Percentiles rank a stretch among this genome's conserved stretches.
phyloP scores from a whole-genome alignment of 2,888 invertebrate species.

The Diadegma fenestrale region DNA sequence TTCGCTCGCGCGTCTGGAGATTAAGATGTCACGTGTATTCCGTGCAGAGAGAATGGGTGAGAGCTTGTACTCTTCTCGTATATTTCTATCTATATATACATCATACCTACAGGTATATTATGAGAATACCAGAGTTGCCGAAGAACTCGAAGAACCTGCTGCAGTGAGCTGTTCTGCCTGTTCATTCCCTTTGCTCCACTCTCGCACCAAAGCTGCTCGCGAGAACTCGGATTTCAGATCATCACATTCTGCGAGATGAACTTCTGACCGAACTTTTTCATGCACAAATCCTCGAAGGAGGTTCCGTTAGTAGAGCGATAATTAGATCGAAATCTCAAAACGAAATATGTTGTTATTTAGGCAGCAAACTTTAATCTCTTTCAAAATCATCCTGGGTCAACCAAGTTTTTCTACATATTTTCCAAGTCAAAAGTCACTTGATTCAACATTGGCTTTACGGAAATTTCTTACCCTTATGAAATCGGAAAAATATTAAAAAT shows the following conservation, averaged over 20 bases:
- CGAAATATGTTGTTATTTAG: too few relatives aligned
- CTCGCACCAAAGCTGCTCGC: constrained; percentile 17
- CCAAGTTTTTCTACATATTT: too few relatives aligned
- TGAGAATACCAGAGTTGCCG: constrained; percentile 41
- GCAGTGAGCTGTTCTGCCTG: constrained; percentile 50
- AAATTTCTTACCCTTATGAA: too few relatives aligned
- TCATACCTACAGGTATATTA: constrained; percentile 23
- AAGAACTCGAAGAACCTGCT: constrained; percentile 61
- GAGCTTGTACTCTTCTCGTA: constrained; percentile 16
- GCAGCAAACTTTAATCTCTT: too few relatives aligned
- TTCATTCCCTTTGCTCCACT: not conserved
- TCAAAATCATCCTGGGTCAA: too few relatives aligned
- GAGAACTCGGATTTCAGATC: constrained; percentile 59
- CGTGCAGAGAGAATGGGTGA: constrained; percentile 66
- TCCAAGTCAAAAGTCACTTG: too few relatives aligned
- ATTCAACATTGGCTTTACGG: too few relatives aligned
- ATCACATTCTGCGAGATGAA: constrained; percentile 36
- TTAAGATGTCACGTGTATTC: constrained; percentile 80
- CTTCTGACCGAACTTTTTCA: constrained; percentile 29
- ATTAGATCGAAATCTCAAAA: too few relatives aligned
- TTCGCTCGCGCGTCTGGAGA: constrained; percentile 74
- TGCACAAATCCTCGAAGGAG: not conserved
- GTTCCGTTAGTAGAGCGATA: too few relatives aligned
- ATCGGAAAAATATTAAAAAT: too few relatives aligned
- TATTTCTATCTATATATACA: constrained; percentile 13